A percentile compares a stretch with the other conserved stretches of the same genome.
Evolutionary conservation across 2,888 invertebrate species (phyloP).

Genomic region (Scrobipalpa atriplicella): DNA sequence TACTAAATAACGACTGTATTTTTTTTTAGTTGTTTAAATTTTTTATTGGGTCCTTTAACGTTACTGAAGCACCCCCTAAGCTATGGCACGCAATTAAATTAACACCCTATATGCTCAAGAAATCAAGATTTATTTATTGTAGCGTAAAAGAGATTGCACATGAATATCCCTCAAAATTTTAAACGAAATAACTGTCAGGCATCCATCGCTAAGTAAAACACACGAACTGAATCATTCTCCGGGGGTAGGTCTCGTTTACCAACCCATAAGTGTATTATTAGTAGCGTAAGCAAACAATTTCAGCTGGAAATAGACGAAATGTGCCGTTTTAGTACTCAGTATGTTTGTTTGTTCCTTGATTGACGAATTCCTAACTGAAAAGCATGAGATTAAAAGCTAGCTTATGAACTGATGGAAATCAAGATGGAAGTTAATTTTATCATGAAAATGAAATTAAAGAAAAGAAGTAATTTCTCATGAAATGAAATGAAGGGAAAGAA

Average conservation of each 20-base stretch:
- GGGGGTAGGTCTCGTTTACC: constrained; percentile 33
- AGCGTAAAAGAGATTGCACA: too few species aligned
- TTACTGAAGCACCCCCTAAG: too few species aligned
- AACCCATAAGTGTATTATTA: constrained; percentile 59
- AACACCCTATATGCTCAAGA: too few species aligned
- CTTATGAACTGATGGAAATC: constrained; percentile 40
- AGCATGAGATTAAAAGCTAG: constrained; percentile 57
- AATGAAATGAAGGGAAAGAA: constrained; percentile 37
- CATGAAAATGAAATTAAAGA: constrained; percentile 31
- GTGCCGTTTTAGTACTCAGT: constrained; percentile 50
- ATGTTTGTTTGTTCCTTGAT: constrained; percentile 24
- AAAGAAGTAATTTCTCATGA: constrained; percentile 32
- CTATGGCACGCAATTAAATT: too few species aligned
- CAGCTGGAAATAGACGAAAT: constrained; percentile 59
- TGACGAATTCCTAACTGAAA: constrained; percentile 5
- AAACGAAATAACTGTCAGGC: background rate
- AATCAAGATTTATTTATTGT: too few species aligned
- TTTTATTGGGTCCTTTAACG: too few species aligned
- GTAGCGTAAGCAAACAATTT: constrained; percentile 64
- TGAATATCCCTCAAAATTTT: too few species aligned
- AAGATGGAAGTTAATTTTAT: constrained; percentile 13
- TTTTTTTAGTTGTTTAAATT: too few species aligned
- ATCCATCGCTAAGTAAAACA: background rate
- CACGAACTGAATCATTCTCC: background rate
- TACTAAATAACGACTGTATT: too few species aligned